Base-by-base conservation (phyloP, 2,113 vertebrate species). In the Channa maculata region DNA sequence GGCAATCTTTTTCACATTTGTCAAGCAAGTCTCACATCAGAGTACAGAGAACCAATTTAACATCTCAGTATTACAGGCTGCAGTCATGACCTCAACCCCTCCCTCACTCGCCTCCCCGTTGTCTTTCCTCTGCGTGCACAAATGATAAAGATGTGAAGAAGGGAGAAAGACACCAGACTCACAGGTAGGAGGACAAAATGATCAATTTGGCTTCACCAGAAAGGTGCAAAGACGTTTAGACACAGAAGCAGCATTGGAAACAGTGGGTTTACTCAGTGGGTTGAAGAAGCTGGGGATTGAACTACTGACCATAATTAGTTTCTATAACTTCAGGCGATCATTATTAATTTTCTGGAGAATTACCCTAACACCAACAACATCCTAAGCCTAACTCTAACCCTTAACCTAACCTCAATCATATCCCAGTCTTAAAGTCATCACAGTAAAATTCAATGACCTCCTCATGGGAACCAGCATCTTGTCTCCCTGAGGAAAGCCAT, bases 191-290 rank as follows among this genome's bases (percentile, higher is more conserved):
- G 87, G 77, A 88, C 83, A 60, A 81, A 88, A 86, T 79, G 81
- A 91, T 91, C 89, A 77, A 58, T 84, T 74, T 83, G 83, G 84
- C 82, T 73, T 90, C 90, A 91, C 92, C 90, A 90, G 73, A 78
- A 75, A 60, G 24, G 24, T 24, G 24, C 24, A 24, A 58, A 78
- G 80, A 73, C 79, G 34, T 50, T 46, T 24, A 24, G 24, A 24
- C 24, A 24, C 24, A 24, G 24, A 9, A 50, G 78, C 82, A 52
- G 80, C 72, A 73, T 82, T 81, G 24, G 24, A 24, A 24, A 24
- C 24, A 24, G 24, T 24, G 24, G 24, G 24, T 24, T 24, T 24
- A 24, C 24, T 24, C 24, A 24, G 24, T 24, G 24, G 1, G 24
- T 24, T 24, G 24, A 24, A 24, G 24, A 24, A 24, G 24, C 24